A percentile compares a stretch with the other conserved stretches of the same genome.
phyloP scores from a whole-genome alignment of 2,888 invertebrate genomes.

The Itoplectis maculator region DNA sequence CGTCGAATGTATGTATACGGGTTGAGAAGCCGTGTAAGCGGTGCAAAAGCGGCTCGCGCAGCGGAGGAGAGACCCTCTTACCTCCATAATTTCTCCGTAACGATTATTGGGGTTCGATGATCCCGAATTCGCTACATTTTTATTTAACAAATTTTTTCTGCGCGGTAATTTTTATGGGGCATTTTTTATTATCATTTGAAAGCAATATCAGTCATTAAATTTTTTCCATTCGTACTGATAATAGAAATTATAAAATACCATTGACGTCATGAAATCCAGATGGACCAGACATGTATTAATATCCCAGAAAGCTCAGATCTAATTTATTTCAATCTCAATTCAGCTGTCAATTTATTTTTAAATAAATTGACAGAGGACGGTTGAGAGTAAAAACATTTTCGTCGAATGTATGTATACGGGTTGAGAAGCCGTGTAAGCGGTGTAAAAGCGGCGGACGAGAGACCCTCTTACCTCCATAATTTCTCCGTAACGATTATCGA shows the following conservation, averaged over 20 bases:
- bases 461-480: conserved; percentile 70
- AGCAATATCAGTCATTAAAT: too few species aligned
- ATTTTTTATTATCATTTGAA: not conserved
- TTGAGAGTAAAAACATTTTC: conserved; percentile 22
- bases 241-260: not conserved
- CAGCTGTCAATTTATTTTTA: too few species aligned
- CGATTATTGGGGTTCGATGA: conserved; percentile 68
- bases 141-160: too few species aligned
- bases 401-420: conserved; percentile 39
- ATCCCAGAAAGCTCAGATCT: not conserved
- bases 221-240: too few species aligned
- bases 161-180: not conserved
- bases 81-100: conserved; percentile 75
- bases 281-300: not conserved
- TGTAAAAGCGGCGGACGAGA: conserved; percentile 16
- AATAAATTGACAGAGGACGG: too few species aligned
- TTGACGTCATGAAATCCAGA: not conserved
- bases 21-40: conserved; percentile 14
- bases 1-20: not conserved
- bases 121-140: too few species aligned
- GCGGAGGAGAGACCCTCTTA: conserved; percentile 59
- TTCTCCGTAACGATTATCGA: conserved; percentile 76
- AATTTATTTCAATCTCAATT: conserved; percentile 24
- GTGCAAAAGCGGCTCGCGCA: conserved; percentile 6
- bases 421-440: conserved; percentile 4